Conservation (phyloP, 2,797 vertebrate genomes). For the Spheniscus humboldti region DNA sequence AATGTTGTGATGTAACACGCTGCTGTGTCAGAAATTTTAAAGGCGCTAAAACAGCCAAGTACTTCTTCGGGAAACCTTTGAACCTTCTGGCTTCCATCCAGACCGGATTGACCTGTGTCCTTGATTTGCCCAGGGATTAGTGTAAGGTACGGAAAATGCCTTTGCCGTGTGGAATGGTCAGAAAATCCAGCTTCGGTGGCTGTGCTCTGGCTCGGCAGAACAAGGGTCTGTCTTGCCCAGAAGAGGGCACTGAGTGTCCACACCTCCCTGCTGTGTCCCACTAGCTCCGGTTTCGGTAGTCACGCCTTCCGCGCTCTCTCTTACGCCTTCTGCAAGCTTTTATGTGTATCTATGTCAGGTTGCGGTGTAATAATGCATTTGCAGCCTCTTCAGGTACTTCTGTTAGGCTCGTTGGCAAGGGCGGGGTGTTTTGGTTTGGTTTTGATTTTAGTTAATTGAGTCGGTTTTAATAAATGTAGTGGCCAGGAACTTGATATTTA, state of each 20-base stretch:
- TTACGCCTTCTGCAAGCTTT: not conserved
- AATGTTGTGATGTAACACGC: constrained; percentile 87
- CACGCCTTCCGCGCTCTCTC: rapidly evolving
- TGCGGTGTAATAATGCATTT: rapidly evolving
- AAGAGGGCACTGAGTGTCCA: constrained; percentile 5
- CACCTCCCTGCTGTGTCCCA: rapidly evolving
- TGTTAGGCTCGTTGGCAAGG: not conserved
- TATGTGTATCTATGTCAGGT: rapidly evolving
- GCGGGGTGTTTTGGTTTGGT: not conserved
- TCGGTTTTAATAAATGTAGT: not conserved
- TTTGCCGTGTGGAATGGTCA: not conserved
- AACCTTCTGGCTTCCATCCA: not conserved
- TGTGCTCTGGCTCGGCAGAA: not conserved
- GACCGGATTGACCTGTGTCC: not conserved
- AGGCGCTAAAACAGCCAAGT: not conserved
- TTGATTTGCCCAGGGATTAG: not conserved
- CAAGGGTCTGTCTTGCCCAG: not conserved
- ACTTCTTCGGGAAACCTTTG: not conserved
- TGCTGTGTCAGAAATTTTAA: not conserved
- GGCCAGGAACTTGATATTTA: not conserved
- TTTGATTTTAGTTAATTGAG: not conserved
- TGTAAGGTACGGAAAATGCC: not conserved
- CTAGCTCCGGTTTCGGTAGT: rapidly evolving
- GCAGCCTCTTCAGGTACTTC: not conserved
- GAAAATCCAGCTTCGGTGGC: rapidly evolving